phyloP scores from a whole-genome alignment of 2,113 vertebrate species.

The Meriones unguiculatus region DNA sequence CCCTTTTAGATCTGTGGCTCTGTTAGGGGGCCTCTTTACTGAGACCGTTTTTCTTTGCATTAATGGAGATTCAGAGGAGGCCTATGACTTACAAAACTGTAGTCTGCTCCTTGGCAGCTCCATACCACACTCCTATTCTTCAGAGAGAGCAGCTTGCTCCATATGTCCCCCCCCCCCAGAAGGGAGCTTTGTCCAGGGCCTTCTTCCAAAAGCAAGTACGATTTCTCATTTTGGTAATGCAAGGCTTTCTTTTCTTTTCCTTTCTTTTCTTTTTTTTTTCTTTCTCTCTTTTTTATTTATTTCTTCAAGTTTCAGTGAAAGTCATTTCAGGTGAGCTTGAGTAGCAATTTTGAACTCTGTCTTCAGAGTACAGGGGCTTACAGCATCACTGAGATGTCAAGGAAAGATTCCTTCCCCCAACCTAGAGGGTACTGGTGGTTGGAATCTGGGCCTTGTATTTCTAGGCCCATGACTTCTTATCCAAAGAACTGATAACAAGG shows the following conservation, averaged over 20 bases:
- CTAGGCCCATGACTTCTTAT: background rate
- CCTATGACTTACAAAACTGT: conserved; percentile 54
- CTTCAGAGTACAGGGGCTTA: background rate
- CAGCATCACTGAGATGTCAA: too few relatives aligned
- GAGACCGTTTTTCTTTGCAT: background rate
- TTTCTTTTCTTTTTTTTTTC: background rate
- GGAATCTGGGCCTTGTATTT: background rate
- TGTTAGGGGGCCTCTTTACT: background rate
- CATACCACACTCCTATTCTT: background rate
- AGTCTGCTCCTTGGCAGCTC: conserved; percentile 36
- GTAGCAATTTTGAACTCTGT: background rate
- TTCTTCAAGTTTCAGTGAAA: conserved; percentile 40
- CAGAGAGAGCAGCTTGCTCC: conserved; percentile 56
- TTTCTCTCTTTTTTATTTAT: background rate
- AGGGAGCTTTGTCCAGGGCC: conserved; percentile 45
- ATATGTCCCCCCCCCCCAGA: conserved; percentile 69
- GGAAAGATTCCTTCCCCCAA: too few relatives aligned
- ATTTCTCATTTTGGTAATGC: conserved; percentile 13
- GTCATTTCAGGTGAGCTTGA: conserved; percentile 71
- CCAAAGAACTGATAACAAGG: background rate
- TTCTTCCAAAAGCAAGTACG: conserved; percentile 63
- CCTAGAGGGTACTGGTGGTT: background rate
- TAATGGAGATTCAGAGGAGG: background rate
- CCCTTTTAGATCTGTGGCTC: background rate
- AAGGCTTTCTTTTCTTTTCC: conserved; percentile 7